Evolutionary conservation across 2,113 vertebrate species (phyloP).

Genomic region (Pogona vitticeps): DNA sequence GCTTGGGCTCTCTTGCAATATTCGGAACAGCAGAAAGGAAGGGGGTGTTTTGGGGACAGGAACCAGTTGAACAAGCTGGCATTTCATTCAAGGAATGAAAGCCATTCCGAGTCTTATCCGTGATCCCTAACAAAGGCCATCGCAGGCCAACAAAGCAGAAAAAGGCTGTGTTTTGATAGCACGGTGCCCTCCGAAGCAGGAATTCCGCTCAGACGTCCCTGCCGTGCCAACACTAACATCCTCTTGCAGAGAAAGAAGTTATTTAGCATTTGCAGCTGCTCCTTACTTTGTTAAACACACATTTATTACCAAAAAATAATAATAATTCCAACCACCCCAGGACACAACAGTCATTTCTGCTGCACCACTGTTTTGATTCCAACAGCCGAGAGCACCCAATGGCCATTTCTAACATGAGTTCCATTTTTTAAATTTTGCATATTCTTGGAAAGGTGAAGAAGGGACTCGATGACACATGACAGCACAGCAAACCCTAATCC

Average conservation of each 20-base stretch:
- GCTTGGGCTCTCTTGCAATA: not conserved
- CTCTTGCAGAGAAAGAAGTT: not conserved
- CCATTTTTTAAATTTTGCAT: no score
- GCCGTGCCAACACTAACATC: not conserved
- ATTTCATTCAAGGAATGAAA: not conserved
- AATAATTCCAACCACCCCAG: not conserved
- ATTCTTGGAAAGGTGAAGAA: no score
- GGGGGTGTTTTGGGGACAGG: no score
- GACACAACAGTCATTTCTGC: not conserved
- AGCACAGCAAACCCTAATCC: no score
- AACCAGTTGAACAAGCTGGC: not conserved
- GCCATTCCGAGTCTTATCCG: not conserved
- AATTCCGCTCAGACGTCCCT: not conserved
- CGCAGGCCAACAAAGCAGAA: not conserved
- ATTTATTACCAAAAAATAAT: no score
- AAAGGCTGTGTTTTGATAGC: not conserved
- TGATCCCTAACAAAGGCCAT: not conserved
- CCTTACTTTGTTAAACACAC: no score
- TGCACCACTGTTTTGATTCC: no score
- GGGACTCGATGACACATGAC: no score
- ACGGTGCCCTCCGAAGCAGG: not conserved
- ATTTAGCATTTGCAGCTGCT: not conserved
- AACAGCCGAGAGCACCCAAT: no score
- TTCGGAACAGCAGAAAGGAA: not conserved
- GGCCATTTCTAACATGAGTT: no score